phyloP scores from a whole-genome alignment of 2,797 vertebrate genomes.

The Allobates femoralis region DNA sequence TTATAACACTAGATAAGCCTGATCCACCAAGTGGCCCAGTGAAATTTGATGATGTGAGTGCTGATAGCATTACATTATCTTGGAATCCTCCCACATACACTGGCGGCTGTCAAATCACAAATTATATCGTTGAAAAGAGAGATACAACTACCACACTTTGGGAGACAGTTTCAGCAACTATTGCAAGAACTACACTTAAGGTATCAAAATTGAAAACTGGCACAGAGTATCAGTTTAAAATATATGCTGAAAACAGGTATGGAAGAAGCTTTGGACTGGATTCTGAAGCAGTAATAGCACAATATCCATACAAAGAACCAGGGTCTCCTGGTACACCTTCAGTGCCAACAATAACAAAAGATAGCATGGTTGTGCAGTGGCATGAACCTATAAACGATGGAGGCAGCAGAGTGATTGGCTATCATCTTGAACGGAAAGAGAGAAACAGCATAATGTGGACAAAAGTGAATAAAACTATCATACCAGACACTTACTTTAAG shows the following conservation, averaged over 20 bases:
- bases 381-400: constrained; percentile 94
- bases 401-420: constrained; percentile 91
- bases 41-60: constrained; percentile 93
- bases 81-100: constrained; percentile 92
- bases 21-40: constrained; percentile 94
- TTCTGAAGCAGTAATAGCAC: constrained; percentile 86
- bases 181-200: constrained; percentile 92
- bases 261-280: constrained; percentile 96
- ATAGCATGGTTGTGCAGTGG: constrained; percentile 94
- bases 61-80: constrained; percentile 91
- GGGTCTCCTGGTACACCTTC: constrained; percentile 97
- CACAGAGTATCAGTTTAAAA: constrained; percentile 96
- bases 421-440: constrained; percentile 97
- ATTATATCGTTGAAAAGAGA: constrained; percentile 97
- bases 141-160: constrained; percentile 91
- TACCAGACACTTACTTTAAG: constrained; percentile 91
- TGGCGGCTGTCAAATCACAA: constrained; percentile 95
- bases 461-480: constrained; percentile 94
- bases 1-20: constrained; percentile 96
- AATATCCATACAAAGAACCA: constrained; percentile 97
- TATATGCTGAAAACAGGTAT: constrained; percentile 97
- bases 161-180: constrained; percentile 90
- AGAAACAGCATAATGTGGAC: constrained; percentile 98
- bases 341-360: constrained; percentile 86
- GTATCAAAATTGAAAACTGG: constrained; percentile 92